Conservation (phyloP, 2,797 vertebrate genomes). For the Mergus octosetaceus region DNA sequence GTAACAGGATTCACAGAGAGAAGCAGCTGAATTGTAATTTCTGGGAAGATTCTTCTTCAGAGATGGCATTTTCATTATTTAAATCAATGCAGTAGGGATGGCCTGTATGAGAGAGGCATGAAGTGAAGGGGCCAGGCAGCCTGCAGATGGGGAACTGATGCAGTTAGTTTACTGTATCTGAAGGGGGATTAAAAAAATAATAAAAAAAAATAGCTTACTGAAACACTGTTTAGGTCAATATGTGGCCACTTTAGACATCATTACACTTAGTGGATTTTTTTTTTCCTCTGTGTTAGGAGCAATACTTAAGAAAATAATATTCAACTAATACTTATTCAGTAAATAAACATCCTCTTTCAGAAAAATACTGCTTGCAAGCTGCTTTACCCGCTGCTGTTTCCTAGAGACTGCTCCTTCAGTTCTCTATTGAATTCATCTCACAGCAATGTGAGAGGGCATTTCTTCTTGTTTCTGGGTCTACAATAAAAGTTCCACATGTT, state of each 20-base stretch:
- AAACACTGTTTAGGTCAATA: background rate
- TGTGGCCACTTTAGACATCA: constrained; percentile 35
- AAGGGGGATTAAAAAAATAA: background rate
- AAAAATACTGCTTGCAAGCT: background rate
- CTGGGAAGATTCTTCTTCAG: constrained; percentile 47
- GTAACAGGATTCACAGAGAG: constrained; percentile 45
- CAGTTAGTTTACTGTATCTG: background rate
- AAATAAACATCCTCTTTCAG: background rate
- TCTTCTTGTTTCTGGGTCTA: background rate
- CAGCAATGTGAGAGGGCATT: background rate
- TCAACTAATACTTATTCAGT: background rate
- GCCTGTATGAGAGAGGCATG: background rate
- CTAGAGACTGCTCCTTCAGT: background rate
- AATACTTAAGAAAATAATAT: constrained; percentile 7
- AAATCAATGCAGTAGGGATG: constrained; percentile 59
- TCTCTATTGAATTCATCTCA: background rate
- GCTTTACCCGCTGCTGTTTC: background rate
- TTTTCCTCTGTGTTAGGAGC: background rate
- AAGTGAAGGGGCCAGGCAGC: background rate
- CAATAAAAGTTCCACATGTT: background rate
- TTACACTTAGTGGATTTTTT: background rate
- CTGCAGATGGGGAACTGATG: constrained; percentile 20
- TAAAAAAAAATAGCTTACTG: background rate
- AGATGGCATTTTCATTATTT: constrained; percentile 64
- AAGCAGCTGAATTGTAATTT: constrained; percentile 68